phyloP scores from a whole-genome alignment of 2,888 invertebrate genomes.

The Acronicta alni region DNA sequence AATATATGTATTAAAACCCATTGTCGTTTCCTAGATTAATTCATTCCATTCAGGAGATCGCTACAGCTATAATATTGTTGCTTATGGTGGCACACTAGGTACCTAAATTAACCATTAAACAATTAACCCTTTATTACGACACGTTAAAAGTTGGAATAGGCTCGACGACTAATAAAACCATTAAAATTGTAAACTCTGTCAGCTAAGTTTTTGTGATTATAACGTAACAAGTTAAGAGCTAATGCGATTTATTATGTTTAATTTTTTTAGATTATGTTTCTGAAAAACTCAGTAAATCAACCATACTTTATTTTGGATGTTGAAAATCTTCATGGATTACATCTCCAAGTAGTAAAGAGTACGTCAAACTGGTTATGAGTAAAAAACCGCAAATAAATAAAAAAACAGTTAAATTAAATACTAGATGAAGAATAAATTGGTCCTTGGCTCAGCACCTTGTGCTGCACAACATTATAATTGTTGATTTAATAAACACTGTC shows the following conservation, averaged over 20 bases:
- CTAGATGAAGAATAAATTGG: too few species aligned
- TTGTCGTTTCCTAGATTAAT: constrained; percentile 15
- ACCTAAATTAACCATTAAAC: constrained; percentile 59
- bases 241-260: not conserved
- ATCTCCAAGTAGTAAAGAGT: too few species aligned
- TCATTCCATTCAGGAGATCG: constrained; percentile 14
- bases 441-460: too few species aligned
- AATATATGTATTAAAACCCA: not conserved
- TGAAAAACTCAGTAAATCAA: too few species aligned
- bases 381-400: too few species aligned
- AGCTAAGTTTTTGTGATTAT: constrained; percentile 35
- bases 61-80: constrained; percentile 8
- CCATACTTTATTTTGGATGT: too few species aligned
- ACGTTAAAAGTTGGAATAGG: constrained; percentile 58
- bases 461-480: too few species aligned
- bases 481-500: not conserved
- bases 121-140: constrained; percentile 62
- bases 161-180: constrained; percentile 62
- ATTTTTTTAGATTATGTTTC: not conserved
- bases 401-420: too few species aligned
- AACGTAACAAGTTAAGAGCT: constrained; percentile 25
- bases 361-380: too few species aligned
- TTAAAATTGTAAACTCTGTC: constrained; percentile 62
- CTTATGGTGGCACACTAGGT: constrained; percentile 41
- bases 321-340: too few species aligned